phyloP scores from a whole-genome alignment of 2,797 vertebrate species.

The Alfaro cultratus region DNA sequence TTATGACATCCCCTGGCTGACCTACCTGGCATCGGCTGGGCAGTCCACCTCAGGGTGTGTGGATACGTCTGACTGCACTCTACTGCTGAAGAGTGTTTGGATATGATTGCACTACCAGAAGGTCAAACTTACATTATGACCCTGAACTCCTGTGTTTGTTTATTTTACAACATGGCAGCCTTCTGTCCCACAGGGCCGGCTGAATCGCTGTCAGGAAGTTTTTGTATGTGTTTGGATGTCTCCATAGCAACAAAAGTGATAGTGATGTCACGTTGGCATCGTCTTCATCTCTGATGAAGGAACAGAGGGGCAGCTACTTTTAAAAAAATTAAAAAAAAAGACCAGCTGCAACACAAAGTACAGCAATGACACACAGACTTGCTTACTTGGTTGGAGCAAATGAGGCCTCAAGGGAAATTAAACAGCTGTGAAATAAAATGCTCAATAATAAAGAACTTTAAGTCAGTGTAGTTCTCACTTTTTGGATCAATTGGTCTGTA shows the following conservation, averaged over 20 bases:
- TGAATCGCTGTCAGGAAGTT: background rate
- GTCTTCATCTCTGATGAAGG: background rate
- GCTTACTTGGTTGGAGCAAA: background rate
- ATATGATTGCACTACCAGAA: background rate
- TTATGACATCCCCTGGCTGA: too few species aligned
- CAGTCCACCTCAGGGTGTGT: background rate
- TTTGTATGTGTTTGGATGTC: background rate
- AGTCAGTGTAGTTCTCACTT: background rate
- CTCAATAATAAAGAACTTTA: background rate
- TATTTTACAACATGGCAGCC: background rate
- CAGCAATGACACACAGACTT: constrained; percentile 12
- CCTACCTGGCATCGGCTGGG: too few species aligned
- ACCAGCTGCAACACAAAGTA: constrained; percentile 34
- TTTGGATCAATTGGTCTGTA: background rate
- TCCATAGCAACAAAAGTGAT: background rate
- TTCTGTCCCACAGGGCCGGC: background rate
- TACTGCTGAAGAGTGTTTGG: background rate
- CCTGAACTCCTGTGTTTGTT: background rate
- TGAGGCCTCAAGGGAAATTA: constrained; percentile 32
- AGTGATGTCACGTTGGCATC: background rate
- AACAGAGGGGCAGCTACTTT: constrained; percentile 11
- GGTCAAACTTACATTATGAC: background rate
- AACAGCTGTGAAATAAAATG: constrained; percentile 2
- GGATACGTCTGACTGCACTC: background rate
- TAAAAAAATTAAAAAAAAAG: background rate